phyloP scores from a whole-genome alignment of 1,140 invertebrate genomes.

The Odontomachus brunneus region DNA sequence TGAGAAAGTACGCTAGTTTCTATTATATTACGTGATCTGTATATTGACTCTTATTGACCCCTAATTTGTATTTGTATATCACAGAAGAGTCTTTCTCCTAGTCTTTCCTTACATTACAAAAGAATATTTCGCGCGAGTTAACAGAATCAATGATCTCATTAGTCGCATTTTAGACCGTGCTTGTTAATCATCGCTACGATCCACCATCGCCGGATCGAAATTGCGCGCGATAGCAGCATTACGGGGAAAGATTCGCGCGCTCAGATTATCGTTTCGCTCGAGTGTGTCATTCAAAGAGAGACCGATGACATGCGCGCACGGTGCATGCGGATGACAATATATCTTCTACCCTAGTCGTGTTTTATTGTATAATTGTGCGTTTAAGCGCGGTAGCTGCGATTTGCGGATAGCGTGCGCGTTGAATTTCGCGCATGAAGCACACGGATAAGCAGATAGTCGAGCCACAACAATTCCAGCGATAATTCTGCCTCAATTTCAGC shows the following conservation, averaged over 20 bases:
- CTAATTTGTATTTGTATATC: too few relatives aligned
- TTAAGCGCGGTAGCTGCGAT: neutral
- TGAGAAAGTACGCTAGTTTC: too few relatives aligned
- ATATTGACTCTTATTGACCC: too few relatives aligned
- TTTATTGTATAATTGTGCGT: neutral
- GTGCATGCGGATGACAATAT: neutral
- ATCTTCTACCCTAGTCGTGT: constrained; percentile 9
- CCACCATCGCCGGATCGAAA: too few relatives aligned
- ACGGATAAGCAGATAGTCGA: constrained; percentile 6
- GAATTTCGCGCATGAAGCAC: constrained; percentile 30
- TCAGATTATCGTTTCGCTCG: neutral
- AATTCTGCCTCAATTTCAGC: constrained; percentile 22
- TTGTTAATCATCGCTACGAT: too few relatives aligned
- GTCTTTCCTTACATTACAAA: too few relatives aligned
- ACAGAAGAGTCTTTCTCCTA: too few relatives aligned
- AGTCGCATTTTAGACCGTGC: too few relatives aligned
- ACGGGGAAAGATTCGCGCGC: neutral
- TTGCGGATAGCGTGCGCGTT: neutral
- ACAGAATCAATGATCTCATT: too few relatives aligned
- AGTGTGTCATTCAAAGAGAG: neutral
- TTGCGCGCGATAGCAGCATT: neutral
- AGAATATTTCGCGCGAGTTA: too few relatives aligned
- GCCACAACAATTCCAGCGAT: constrained; percentile 10
- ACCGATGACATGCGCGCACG: too few relatives aligned
- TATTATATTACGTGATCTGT: too few relatives aligned